Percentiles rank a stretch among this genome's conserved stretches.
phyloP scores from a whole-genome alignment of 2,113 vertebrate species.

The Caranx ignobilis region DNA sequence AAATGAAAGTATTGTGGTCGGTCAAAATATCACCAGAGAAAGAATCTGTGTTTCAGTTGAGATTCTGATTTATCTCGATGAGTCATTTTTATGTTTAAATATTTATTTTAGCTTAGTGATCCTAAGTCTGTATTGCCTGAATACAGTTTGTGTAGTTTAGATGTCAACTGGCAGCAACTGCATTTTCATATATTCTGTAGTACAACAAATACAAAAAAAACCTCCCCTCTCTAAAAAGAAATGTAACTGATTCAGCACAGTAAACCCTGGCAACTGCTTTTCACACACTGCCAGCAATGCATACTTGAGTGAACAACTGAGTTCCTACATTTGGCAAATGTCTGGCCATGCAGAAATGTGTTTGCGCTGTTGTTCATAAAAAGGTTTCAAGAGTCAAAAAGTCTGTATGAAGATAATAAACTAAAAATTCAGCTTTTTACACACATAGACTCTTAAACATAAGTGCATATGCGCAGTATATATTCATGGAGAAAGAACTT shows the following conservation, averaged over 20 bases:
- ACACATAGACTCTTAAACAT: background rate
- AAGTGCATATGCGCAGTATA: background rate
- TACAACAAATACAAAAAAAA: background rate
- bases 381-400: background rate
- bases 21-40: no score
- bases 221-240: background rate
- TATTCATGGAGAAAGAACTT: background rate
- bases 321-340: background rate
- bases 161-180: background rate
- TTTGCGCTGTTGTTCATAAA: background rate
- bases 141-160: background rate
- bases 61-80: no score
- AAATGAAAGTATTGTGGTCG: no score
- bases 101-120: background rate
- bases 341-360: background rate
- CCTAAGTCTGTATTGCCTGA: background rate
- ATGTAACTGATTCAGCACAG: constrained; percentile 22
- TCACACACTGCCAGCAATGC: background rate
- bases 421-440: background rate
- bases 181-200: background rate
- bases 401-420: background rate
- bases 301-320: background rate
- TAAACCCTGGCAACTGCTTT: constrained; percentile 9
- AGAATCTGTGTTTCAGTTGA: background rate
- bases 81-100: background rate